Base-by-base conservation (phyloP, 30 jellyfish, hydroid and myxozoan genomes). In the Aurelia sp. region DNA sequence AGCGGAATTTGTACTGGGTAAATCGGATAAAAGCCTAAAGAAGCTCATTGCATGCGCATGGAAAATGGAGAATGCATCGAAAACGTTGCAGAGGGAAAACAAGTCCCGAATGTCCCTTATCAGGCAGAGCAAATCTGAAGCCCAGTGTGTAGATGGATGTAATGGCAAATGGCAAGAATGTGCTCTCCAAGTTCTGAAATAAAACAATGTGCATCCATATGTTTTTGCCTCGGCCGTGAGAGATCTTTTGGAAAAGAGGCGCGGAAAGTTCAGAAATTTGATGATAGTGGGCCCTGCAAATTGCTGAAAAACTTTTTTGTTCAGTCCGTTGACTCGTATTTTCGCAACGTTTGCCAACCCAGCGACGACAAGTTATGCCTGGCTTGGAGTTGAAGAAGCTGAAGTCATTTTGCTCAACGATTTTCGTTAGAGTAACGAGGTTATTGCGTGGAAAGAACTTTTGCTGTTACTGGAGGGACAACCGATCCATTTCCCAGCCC, bases 211-310 rank as follows among this genome's bases (percentile, higher is more conserved):
- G 33, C 76, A 69, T 50, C 86, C 74, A 33, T 23, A 11, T 50
- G 76, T 81, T 13, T 81, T 40, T 64, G 87, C 75, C 23, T 67
- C 82, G 1, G 61, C 82, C 16, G 19, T 84, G 8, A 86, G 89
- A n/a, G 82, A 59, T 19, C 62, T 73, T 62, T 59, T 84, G 74
- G 71, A 8, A 27, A 73, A 72, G 31, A 89, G 94, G 17, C 3
- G 94, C 15, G 89, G 94, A 47, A 84, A 84, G 48, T 40, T 40
- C 52, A 7, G 94, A 44, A 84, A 74, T 73, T 30, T 84, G n/a
- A 13, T 84, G 83, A 61, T 84, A 64, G 66, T 50, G 15, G 71
- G 89, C 48, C 60, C 94, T 53, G 62, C 58, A 65, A 35, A 84
- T 18, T 84, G 94, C 60, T 89, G 52, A 1, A 84, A 84, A 60